Evolutionary conservation across 92 coral and sea anemone species (phyloP).

Genomic region (Epizoanthus scotinus): DNA sequence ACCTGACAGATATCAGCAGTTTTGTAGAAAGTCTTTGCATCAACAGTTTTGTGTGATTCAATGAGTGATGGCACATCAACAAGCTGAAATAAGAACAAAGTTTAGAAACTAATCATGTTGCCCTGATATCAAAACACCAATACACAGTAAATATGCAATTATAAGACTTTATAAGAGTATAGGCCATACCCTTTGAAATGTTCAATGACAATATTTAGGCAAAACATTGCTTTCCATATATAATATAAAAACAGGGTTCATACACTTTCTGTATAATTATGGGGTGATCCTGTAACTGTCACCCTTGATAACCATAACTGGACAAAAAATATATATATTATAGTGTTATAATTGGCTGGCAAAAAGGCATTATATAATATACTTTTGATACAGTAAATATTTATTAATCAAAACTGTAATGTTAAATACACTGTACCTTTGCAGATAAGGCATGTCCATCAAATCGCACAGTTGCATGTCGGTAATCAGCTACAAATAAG

Average conservation of each 20-base stretch:
- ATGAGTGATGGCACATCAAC: constrained; percentile 85
- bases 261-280: too few species aligned
- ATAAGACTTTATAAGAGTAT: not conserved
- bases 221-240: too few species aligned
- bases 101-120: not conserved
- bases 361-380: too few species aligned
- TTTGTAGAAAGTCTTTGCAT: constrained; percentile 90
- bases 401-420: too few species aligned
- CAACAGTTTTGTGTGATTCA: constrained; percentile 96
- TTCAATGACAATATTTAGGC: too few species aligned
- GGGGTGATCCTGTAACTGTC: too few species aligned
- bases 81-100: constrained; percentile 55
- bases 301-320: too few species aligned
- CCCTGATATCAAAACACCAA: not conserved
- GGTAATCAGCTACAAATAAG: constrained; percentile 73
- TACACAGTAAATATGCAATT: too few species aligned
- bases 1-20: constrained; percentile 99
- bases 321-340: not conserved
- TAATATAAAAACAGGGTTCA: too few species aligned
- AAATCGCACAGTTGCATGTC: constrained; percentile 96
- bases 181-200: not conserved
- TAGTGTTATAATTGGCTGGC: not conserved
- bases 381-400: too few species aligned
- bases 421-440: constrained; percentile 60
- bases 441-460: constrained; percentile 87